Conservation (phyloP, 2,113 vertebrate species). For the Cavia porcellus region DNA sequence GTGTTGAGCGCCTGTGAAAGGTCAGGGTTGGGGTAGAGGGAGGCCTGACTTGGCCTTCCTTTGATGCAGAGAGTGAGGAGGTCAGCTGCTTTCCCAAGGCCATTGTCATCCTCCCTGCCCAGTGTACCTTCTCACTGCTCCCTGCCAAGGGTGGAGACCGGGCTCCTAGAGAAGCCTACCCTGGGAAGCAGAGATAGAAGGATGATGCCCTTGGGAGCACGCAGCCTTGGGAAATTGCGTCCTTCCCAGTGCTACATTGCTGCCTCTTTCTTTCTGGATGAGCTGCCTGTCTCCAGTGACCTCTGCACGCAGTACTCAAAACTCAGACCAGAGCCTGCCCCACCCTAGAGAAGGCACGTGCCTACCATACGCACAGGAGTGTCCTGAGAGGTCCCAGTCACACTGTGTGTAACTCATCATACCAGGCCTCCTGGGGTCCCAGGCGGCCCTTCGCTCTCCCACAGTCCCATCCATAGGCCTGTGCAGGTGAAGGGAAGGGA, state of each 20-base stretch:
- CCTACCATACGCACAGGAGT: neutral
- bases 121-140: neutral
- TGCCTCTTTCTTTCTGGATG: neutral
- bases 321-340: slow-evolving; percentile 71
- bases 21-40: neutral
- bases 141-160: too few species aligned
- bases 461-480: neutral
- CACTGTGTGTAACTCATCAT: neutral
- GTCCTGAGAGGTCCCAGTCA: neutral
- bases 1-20: neutral
- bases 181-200: too few species aligned
- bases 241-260: neutral
- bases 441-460: neutral
- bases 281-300: slow-evolving; percentile 82
- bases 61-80: neutral
- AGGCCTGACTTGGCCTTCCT: neutral
- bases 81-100: neutral
- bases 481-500: slow-evolving; percentile 82
- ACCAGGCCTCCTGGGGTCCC: neutral
- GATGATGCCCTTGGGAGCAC: too few species aligned
- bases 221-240: neutral
- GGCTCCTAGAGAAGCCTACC: too few species aligned
- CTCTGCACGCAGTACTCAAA: slow-evolving; percentile 81
- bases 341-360: neutral
- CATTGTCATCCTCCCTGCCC: neutral